Conservation (phyloP, 37 sponge, comb jelly and placozoan species). For the Aplysina aerophoba region DNA sequence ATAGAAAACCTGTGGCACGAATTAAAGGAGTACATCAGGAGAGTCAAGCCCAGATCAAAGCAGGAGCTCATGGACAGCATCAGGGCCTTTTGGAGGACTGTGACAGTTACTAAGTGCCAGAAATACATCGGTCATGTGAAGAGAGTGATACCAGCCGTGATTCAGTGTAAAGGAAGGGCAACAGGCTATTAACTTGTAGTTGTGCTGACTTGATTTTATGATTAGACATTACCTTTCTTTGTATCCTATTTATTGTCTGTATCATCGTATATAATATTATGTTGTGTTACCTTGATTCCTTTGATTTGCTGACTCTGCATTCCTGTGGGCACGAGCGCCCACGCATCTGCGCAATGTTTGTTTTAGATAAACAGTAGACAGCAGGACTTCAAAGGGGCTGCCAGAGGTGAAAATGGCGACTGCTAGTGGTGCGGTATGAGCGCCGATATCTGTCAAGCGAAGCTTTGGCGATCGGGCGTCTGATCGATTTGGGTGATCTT, state of each 20-base stretch:
- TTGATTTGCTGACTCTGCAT: constrained; percentile 1
- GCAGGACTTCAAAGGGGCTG: too few species aligned
- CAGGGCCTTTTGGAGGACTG: constrained; percentile 36
- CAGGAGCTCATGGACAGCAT: constrained; percentile 22
- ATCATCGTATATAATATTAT: too few species aligned
- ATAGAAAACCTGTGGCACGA: constrained; percentile 29
- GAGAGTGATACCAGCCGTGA: constrained; percentile 19
- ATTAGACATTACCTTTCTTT: neutral
- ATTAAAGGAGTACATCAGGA: constrained; percentile 30
- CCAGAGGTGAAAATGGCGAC: too few species aligned
- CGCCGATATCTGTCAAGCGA: too few species aligned
- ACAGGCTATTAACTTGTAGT: constrained; percentile 23
- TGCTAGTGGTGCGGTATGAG: too few species aligned
- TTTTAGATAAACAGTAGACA: too few species aligned
- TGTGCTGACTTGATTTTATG: neutral
- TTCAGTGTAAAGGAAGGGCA: constrained; percentile 12
- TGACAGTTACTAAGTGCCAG: constrained; percentile 27
- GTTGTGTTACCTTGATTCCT: neutral
- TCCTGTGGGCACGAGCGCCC: too few species aligned
- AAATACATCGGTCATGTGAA: constrained; percentile 30
- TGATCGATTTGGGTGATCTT: neutral
- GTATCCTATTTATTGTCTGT: neutral
- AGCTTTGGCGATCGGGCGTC: too few species aligned
- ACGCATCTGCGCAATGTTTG: too few species aligned
- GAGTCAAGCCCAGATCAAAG: constrained; percentile 39